Conservation (phyloP, 2,888 invertebrate species). For the Drosophila affinis region DNA sequence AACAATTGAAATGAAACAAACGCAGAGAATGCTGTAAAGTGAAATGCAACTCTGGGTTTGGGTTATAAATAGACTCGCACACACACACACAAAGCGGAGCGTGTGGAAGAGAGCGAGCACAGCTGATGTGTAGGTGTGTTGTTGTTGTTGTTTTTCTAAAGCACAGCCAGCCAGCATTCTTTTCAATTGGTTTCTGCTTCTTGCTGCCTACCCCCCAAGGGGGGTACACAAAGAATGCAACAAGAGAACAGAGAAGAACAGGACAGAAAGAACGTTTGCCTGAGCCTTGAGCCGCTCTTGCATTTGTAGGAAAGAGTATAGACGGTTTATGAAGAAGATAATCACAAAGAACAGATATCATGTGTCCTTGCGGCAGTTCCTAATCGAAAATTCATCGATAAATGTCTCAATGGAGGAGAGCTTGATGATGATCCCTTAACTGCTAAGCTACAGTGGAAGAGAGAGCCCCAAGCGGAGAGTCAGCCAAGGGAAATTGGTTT, state of each 20-base stretch:
- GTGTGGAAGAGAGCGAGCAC: slow-evolving; percentile 7
- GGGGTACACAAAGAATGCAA: background rate
- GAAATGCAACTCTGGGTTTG: slow-evolving; percentile 34
- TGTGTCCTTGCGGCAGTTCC: background rate
- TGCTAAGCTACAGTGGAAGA: background rate
- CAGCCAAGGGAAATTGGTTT: too few relatives aligned
- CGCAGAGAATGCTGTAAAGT: slow-evolving; percentile 44
- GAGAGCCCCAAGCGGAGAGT: background rate
- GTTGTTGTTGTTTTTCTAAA: slow-evolving; percentile 1
- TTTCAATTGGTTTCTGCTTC: slow-evolving; percentile 14
- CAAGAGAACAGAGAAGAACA: background rate
- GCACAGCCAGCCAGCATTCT: slow-evolving; percentile 23
- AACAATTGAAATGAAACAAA: slow-evolving; percentile 67
- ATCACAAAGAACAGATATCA: background rate
- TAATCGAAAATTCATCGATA: background rate
- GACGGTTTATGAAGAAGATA: background rate
- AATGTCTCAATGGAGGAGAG: too few relatives aligned
- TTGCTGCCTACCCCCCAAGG: background rate
- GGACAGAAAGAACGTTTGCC: background rate
- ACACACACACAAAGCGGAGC: background rate
- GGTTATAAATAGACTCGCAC: slow-evolving; percentile 41
- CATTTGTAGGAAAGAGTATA: background rate
- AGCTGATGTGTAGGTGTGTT: slow-evolving; percentile 9
- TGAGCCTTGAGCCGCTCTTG: background rate
- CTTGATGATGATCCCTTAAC: background rate